These are phyloP conservation scores for Cossypha caffra DNA, from an alignment of 2,797 vertebrate species.

Conservation along the genomic window DNA sequence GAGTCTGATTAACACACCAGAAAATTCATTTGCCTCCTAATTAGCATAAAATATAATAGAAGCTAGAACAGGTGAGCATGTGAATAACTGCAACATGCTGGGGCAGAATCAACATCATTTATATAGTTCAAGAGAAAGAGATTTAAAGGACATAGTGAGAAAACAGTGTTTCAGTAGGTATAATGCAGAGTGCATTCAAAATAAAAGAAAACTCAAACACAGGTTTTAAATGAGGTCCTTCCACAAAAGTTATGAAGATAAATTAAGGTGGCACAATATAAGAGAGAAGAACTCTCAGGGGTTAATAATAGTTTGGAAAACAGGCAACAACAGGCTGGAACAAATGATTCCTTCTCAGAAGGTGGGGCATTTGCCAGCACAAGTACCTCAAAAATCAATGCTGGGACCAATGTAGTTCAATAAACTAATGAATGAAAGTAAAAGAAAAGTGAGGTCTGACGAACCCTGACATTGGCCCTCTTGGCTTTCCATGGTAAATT, in stretches of 20 bases:
- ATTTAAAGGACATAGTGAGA: background rate
- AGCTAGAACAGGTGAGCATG: background rate
- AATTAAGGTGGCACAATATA: background rate
- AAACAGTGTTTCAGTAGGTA: background rate
- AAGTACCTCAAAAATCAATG: background rate
- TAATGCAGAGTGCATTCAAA: background rate
- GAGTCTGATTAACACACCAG: conserved; percentile 38
- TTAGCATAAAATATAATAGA: conserved; percentile 64
- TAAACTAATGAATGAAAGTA: background rate
- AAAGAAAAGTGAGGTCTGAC: background rate
- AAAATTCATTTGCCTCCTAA: conserved; percentile 47
- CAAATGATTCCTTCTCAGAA: background rate
- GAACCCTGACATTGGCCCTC: background rate
- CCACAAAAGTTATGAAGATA: background rate
- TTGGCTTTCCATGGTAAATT: background rate
- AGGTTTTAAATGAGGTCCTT: background rate
- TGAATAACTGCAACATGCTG: background rate
- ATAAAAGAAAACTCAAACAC: background rate
- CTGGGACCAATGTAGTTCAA: background rate
- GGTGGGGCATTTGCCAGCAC: background rate
- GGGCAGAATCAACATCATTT: background rate
- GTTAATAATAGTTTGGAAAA: background rate
- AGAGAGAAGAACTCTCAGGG: background rate
- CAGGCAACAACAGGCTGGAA: background rate
- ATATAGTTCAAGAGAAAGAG: background rate